Conservation (phyloP, 23 tunicate genomes). For the Trididemnum clinides region DNA sequence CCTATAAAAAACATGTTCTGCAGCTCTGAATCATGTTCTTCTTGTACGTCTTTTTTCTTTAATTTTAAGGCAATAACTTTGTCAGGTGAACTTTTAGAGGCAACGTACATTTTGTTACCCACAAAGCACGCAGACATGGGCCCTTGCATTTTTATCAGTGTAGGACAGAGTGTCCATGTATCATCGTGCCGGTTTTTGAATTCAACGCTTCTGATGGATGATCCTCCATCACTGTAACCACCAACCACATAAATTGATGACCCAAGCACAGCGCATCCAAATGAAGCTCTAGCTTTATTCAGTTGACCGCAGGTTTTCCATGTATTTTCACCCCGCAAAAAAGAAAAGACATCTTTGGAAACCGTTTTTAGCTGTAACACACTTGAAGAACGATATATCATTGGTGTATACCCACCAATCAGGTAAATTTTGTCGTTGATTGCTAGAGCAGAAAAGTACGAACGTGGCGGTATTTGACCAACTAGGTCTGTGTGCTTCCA, state of each 20-base stretch:
- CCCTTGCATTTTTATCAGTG: too few relatives aligned
- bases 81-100: too few relatives aligned
- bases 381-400: not conserved
- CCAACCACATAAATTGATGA: not conserved
- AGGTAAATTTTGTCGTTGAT: not conserved
- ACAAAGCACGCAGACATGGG: too few relatives aligned
- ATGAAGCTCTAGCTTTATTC: not conserved
- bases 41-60: too few relatives aligned
- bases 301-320: not conserved
- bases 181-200: too few relatives aligned
- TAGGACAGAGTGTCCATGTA: too few relatives aligned
- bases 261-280: not conserved
- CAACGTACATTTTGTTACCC: too few relatives aligned
- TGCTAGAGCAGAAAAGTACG: not conserved
- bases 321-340: not conserved
- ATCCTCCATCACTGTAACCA: not conserved
- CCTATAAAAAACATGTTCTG: too few relatives aligned
- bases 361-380: not conserved
- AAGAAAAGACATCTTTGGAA: too few relatives aligned
- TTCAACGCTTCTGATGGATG: too few relatives aligned
- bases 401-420: not conserved
- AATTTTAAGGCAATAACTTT: too few relatives aligned
- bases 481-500: not conserved
- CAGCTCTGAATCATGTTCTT: too few relatives aligned
- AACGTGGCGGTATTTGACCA: not conserved